Evolutionary conservation across 2,888 invertebrate species (phyloP), one percentile per base, ranked within the genome.

Genomic region (Dendrolimus houi): DNA sequence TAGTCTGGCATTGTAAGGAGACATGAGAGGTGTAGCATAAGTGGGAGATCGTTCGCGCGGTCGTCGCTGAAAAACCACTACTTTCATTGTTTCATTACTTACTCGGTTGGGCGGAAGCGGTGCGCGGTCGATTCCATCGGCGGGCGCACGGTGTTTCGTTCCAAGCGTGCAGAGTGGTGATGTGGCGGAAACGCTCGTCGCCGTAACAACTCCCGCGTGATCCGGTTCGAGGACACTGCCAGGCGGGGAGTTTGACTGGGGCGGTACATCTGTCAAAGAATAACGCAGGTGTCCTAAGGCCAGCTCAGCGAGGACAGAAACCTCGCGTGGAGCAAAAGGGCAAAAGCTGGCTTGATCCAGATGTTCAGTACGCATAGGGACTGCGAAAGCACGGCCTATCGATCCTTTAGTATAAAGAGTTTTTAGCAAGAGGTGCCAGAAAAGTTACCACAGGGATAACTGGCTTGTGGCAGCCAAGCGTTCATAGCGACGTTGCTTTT

Each of bases 211-310:
- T 79, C 76, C 76, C 75, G 81, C 81, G 84, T 84, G 88, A 91
- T 87, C 88, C 88, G 87, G 79, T 85, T 83, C 85, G 88, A 92
- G 87, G 91, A 92, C 92, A 91, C 77, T 29, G 89, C 88, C 92
- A 91, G 92, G 91, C 83, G 89, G 91, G 92, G 92, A 92, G 92
- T 93, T 93, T 92, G 92, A 91, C 92, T 92, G 92, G 92, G 92
- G 92, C 92, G 92, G 92, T 92, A 92, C 92, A 92, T 91, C 92
- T 92, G 92, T 92, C 91, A 92, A 93, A 92, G 76, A 86, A 91
- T 92, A 93, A 92, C 92, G 92, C 91, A 92, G 92, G 89, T 92
- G 89, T 91, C 92, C 92, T 17, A 3, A 17, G 17, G 17, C 17
- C 17, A 17, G 17, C 17, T 17, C 17, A 17, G 17, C 17, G 17